These are phyloP conservation scores for Maconellicoccus hirsutus DNA, from an alignment of 1,140 invertebrate genomes.

Conservation along the genomic window DNA sequence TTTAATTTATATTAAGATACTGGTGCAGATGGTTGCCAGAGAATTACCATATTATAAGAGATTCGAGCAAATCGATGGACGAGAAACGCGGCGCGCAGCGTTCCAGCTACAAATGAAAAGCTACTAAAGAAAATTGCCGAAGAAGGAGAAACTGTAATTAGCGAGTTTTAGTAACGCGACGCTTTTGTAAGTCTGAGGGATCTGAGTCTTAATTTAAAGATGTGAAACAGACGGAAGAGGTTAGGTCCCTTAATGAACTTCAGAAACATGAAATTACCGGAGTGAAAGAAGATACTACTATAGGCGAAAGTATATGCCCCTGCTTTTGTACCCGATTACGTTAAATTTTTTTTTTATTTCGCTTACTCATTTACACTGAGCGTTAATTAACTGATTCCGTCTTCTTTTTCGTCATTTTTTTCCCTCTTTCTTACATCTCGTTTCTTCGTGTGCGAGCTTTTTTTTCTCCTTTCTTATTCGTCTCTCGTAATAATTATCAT, in stretches of 20 bases:
- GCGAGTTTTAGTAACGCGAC: conserved; percentile 12
- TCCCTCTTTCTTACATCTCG: too few relatives aligned
- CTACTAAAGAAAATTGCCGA: conserved; percentile 21
- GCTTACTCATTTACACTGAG: neutral
- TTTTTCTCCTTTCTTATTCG: too few relatives aligned
- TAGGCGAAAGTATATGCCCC: conserved; percentile 10
- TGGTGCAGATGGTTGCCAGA: conserved; percentile 14
- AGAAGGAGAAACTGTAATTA: conserved; percentile 21
- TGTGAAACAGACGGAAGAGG: conserved; percentile 20
- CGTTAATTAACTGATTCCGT: neutral
- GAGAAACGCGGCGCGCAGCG: neutral
- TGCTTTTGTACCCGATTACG: neutral
- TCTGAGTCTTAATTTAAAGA: conserved; percentile 19
- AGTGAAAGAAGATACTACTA: conserved; percentile 12
- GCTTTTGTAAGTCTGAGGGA: conserved; percentile 18
- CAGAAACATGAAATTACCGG: conserved; percentile 21
- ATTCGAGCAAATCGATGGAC: conserved; percentile 6
- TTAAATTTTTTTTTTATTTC: neutral
- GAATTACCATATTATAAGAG: conserved; percentile 19
- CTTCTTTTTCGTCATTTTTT: neutral
- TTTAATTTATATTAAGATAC: conserved; percentile 16
- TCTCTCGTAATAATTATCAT: too few relatives aligned
- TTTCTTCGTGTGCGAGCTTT: too few relatives aligned
- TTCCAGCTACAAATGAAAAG: conserved; percentile 10
- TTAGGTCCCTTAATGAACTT: conserved; percentile 21